Evolutionary conservation across 1,140 invertebrate genomes (phyloP).

Genomic region (Druon quercuslanigerum): DNA sequence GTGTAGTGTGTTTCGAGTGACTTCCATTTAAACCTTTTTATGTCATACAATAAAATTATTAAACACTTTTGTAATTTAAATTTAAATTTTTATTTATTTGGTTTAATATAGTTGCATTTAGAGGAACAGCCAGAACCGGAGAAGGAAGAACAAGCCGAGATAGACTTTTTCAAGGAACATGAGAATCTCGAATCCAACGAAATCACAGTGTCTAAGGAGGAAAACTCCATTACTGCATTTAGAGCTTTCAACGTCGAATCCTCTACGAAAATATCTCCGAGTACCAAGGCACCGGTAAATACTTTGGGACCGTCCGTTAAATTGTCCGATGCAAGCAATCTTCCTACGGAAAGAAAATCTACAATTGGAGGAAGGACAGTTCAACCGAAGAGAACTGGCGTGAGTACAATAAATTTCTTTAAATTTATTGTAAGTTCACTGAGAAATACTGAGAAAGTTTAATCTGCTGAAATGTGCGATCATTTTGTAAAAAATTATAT

Average conservation of each 20-base stretch:
- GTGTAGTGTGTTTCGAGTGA: neutral
- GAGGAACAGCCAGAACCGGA: slow-evolving; percentile 73
- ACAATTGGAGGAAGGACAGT: slow-evolving; percentile 84
- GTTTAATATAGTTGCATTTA: slow-evolving; percentile 78
- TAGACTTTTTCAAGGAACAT: slow-evolving; percentile 90
- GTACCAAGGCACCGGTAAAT: slow-evolving; percentile 43
- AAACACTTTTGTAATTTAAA: neutral
- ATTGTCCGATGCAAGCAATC: slow-evolving; percentile 63
- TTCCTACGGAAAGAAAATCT: slow-evolving; percentile 79
- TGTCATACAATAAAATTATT: neutral
- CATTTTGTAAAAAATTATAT: neutral
- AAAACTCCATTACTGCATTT: slow-evolving; percentile 5
- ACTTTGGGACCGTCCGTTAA: slow-evolving; percentile 64
- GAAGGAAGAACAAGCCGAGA: slow-evolving; percentile 78
- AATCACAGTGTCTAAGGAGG: slow-evolving; percentile 48
- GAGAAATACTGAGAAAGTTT: neutral
- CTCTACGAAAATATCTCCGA: slow-evolving; percentile 31
- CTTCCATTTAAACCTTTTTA: slow-evolving; percentile 6
- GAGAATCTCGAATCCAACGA: slow-evolving; percentile 70
- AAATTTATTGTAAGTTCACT: neutral
- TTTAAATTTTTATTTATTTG: slow-evolving; percentile 19
- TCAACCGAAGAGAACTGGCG: slow-evolving; percentile 80
- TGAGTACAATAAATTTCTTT: slow-evolving; percentile 66
- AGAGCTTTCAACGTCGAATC: slow-evolving; percentile 33
- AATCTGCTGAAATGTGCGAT: neutral